Base-by-base conservation (phyloP, 1,140 invertebrate species). In the Portunus trituberculatus region DNA sequence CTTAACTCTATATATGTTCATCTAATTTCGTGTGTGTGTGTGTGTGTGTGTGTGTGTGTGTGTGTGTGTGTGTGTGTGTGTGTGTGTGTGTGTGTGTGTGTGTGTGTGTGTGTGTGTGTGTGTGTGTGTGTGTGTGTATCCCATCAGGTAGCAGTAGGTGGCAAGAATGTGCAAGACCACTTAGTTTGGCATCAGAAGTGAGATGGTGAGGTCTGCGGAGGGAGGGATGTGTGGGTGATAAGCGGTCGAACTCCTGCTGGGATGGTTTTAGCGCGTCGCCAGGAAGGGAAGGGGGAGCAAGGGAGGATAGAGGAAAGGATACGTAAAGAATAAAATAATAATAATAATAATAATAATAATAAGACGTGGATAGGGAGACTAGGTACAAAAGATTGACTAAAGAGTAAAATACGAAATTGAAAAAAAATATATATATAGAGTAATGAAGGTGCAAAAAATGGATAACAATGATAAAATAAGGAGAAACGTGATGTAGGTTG, bases 81-180 rank as follows among this genome's bases (percentile, higher is more conserved):
- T 86, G 28, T 29, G 32, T 86, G 28, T 29, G 28, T 86, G 28
- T 29, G 83, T 86, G 32, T 29, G 83, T 86, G 83, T 86, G 83
- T 86, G 83, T 86, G 83, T 86, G 76, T 83, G 76, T 86, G 83
- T 86, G 83, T 86, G 83, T 86, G 83, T 86, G 83, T 86, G 83
- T 86, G 83, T 86, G 3, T 20, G 83, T 86, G 83, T 86, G 83
- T 86, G 83, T 86, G 83, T 86, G 83, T 39, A 12, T 86, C 28
- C 52, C 16, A 0, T 59, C 52, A 12, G 12, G 52, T 59, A 14
- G 52, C 16, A 20, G 52, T 59, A 20, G 52, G 52, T 59, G 52
- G 10, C 8, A 10, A 59, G 52, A 59, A 59, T 59, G 52, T 2
- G 12, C 12, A 59, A 14, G 52, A 14, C 52, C 52, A 59, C 52